phyloP scores from a whole-genome alignment of 2,888 invertebrate genomes.

The Dicranocentrus wangi region DNA sequence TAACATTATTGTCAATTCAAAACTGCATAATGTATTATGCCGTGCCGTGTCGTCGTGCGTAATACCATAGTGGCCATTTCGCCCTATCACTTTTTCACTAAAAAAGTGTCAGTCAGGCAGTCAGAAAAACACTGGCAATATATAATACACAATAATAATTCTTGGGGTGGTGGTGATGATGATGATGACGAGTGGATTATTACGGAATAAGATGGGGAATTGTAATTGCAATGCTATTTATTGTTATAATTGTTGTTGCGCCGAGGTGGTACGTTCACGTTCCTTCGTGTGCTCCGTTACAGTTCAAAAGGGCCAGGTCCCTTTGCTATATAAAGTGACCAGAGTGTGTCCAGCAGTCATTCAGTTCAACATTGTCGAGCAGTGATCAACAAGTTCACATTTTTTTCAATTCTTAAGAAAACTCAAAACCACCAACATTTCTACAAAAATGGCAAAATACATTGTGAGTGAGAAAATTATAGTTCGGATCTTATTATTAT shows the following conservation, averaged over 20 bases:
- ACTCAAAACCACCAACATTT: slow-evolving; percentile 1
- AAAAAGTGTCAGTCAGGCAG: slow-evolving; percentile 34
- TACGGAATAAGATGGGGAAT: slow-evolving; percentile 46
- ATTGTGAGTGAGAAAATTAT: slow-evolving; percentile 57
- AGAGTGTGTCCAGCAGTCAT: slow-evolving; percentile 46
- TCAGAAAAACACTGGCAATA: neutral
- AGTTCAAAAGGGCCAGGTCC: slow-evolving; percentile 45
- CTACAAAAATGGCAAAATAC: slow-evolving; percentile 59
- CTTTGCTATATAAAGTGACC: slow-evolving; percentile 57
- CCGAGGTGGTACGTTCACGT: slow-evolving; percentile 9
- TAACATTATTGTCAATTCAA: too few species aligned
- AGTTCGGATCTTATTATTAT: too few species aligned
- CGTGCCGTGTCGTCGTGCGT: too few species aligned
- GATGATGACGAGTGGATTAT: too few species aligned
- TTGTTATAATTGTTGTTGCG: slow-evolving; percentile 44
- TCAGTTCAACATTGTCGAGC: slow-evolving; percentile 15
- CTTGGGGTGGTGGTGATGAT: neutral
- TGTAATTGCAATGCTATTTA: slow-evolving; percentile 44
- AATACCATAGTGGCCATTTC: too few species aligned
- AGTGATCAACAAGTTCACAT: slow-evolving; percentile 31
- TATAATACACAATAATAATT: slow-evolving; percentile 15
- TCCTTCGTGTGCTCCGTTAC: slow-evolving; percentile 30
- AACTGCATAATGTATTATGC: too few species aligned
- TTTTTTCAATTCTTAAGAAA: too few species aligned
- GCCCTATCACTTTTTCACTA: neutral